Percentiles rank a stretch among this genome's conserved stretches.
These are phyloP conservation scores for Nesogale talazaci DNA, from an alignment of 2,113 vertebrate genomes.

Conservation along the genomic window DNA sequence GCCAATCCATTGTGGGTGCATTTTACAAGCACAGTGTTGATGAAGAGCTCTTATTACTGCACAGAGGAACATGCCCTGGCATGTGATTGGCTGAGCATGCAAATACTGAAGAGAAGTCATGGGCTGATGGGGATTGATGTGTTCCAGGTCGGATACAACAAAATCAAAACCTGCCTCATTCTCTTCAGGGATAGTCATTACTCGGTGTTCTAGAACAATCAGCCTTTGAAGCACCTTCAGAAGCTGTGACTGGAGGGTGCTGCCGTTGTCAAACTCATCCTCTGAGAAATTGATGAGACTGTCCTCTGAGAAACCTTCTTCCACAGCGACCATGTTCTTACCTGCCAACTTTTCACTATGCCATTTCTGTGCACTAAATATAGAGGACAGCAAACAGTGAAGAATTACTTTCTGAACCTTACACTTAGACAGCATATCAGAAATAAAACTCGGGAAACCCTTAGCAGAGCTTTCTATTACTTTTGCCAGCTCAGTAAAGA, in stretches of 20 bases:
- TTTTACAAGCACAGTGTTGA: slow-evolving; percentile 97
- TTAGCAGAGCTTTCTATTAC: slow-evolving; percentile 96
- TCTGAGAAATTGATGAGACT: slow-evolving; percentile 98
- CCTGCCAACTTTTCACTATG: slow-evolving; percentile 92
- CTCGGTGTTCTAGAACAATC: slow-evolving; percentile 95
- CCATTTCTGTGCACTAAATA: slow-evolving; percentile 98
- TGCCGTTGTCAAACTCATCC: slow-evolving; percentile 96
- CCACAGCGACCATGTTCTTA: slow-evolving; percentile 90
- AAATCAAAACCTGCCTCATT: slow-evolving; percentile 93
- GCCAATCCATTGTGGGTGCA: slow-evolving; percentile 99
- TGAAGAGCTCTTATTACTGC: slow-evolving; percentile 97
- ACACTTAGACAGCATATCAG: slow-evolving; percentile 97
- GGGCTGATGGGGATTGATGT: slow-evolving; percentile 96
- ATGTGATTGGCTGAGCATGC: slow-evolving; percentile 97
- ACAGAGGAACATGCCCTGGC: slow-evolving; percentile 98
- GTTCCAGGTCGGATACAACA: slow-evolving; percentile 93
- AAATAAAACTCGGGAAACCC: slow-evolving; percentile 98
- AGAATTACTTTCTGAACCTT: slow-evolving; percentile 99
- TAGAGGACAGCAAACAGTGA: slow-evolving; percentile 96
- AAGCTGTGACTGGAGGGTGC: slow-evolving; percentile 96
- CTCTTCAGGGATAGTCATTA: slow-evolving; percentile 94
- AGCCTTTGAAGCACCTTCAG: slow-evolving; percentile 95
- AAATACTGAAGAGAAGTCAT: slow-evolving; percentile 98
- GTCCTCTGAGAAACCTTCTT: slow-evolving; percentile 98
- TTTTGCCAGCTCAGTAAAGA: slow-evolving; percentile 96